A percentile compares a stretch with the other conserved stretches of the same genome.
Evolutionary conservation across 2,888 invertebrate genomes (phyloP).

Genomic region (Drosophila eohydei): DNA sequence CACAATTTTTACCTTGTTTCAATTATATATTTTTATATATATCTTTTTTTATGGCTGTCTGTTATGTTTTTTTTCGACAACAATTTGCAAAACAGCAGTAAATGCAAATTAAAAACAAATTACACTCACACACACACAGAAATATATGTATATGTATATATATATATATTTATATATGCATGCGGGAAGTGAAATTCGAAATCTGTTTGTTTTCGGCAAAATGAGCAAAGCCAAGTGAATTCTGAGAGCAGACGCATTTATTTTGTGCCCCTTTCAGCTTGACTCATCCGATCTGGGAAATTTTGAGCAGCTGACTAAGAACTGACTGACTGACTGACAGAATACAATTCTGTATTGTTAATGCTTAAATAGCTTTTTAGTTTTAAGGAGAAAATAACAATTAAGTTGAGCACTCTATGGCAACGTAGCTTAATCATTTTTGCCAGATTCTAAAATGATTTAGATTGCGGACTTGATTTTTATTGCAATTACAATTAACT

Average conservation of each 20-base stretch:
- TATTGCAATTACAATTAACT: neutral
- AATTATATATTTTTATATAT: conserved; percentile 8
- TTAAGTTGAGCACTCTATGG: neutral
- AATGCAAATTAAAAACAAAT: conserved; percentile 50
- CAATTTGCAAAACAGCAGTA: conserved; percentile 36
- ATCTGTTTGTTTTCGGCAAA: conserved; percentile 28
- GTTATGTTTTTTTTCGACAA: conserved; percentile 24
- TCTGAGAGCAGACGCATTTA: conserved; percentile 26
- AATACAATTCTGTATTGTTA: neutral
- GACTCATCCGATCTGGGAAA: conserved; percentile 29
- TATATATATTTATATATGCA: conserved; percentile 7
- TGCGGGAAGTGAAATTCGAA: conserved; percentile 64
- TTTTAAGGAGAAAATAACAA: neutral
- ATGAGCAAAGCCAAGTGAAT: conserved; percentile 23
- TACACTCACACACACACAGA: conserved; percentile 9
- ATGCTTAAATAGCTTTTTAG: conserved; percentile 8
- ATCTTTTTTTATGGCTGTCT: conserved; percentile 21
- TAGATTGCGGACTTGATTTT: neutral
- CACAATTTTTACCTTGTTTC: conserved; percentile 37
- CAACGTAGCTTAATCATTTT: neutral
- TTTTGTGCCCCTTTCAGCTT: conserved; percentile 12
- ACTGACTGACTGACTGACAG: neutral
- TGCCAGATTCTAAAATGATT: neutral
- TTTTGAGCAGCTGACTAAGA: conserved; percentile 33
- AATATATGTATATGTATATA: neutral